A percentile compares a stretch with the other conserved stretches of the same genome.
Conservation (phyloP, 2,113 vertebrate species). For the rabbit (Oryctolagus cuniculus) region mOryCun1.1 NC_091449.1:64430501-64431000, state of each 20-base stretch:
- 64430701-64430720: background rate
- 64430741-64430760: background rate
- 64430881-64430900: background rate
- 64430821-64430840: background rate
- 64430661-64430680: background rate
- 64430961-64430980: background rate
- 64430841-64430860: background rate
- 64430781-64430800: background rate
- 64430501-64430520: background rate
- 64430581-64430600: background rate
- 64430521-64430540: background rate
- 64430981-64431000: background rate
- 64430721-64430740: background rate
- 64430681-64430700: background rate
- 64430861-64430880: background rate
- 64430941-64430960: conserved; percentile 17
- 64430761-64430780: conserved; percentile 18
- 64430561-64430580: background rate
- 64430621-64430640: background rate
- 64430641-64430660: background rate
- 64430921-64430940: conserved; percentile 19
- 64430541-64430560: background rate
- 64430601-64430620: background rate
- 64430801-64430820: background rate
- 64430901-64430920: conserved; percentile 20